Percentiles rank a stretch among this genome's conserved stretches.
These are phyloP conservation scores for Ceratoteleas bidentatus DNA, from an alignment of 1,140 invertebrate genomes.

Conservation along the genomic window DNA sequence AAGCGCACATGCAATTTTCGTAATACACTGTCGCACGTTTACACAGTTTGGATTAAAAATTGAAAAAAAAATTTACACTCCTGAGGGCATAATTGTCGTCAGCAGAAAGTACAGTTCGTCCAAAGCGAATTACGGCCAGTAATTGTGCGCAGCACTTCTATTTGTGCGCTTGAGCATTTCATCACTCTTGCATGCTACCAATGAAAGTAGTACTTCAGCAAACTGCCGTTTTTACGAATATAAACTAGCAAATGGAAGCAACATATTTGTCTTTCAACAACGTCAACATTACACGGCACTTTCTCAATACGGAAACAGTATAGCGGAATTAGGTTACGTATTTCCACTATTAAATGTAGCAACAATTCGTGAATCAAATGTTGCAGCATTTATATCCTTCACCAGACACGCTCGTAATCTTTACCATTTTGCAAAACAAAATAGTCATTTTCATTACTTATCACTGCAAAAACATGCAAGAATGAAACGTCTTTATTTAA, in stretches of 20 bases:
- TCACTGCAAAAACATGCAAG: too few relatives aligned
- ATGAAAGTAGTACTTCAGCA: slow-evolving; percentile 42
- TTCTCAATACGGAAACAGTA: slow-evolving; percentile 29
- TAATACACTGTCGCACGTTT: slow-evolving; percentile 29
- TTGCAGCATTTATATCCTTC: not conserved
- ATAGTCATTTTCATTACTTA: too few relatives aligned
- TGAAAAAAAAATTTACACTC: slow-evolving; percentile 56
- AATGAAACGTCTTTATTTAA: too few relatives aligned
- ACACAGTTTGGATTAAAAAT: slow-evolving; percentile 56
- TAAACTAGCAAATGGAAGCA: slow-evolving; percentile 53
- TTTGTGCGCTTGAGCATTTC: slow-evolving; percentile 56
- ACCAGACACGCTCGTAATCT: not conserved
- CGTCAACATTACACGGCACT: slow-evolving; percentile 42
- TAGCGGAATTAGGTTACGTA: slow-evolving; percentile 25
- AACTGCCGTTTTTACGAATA: slow-evolving; percentile 47
- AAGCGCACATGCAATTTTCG: slow-evolving; percentile 28
- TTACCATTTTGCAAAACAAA: not conserved
- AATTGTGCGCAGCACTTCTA: slow-evolving; percentile 47
- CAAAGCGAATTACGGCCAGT: slow-evolving; percentile 55
- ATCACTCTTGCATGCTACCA: slow-evolving; percentile 55
- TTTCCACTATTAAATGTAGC: slow-evolving; percentile 37
- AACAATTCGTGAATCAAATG: slow-evolving; percentile 21
- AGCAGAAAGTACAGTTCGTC: slow-evolving; percentile 42
- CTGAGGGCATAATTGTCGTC: slow-evolving; percentile 48
- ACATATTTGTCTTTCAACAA: slow-evolving; percentile 60